These are phyloP conservation scores for Neolamprologus kungweensis DNA, from an alignment of 2,113 vertebrate species.

Conservation along the genomic window DNA sequence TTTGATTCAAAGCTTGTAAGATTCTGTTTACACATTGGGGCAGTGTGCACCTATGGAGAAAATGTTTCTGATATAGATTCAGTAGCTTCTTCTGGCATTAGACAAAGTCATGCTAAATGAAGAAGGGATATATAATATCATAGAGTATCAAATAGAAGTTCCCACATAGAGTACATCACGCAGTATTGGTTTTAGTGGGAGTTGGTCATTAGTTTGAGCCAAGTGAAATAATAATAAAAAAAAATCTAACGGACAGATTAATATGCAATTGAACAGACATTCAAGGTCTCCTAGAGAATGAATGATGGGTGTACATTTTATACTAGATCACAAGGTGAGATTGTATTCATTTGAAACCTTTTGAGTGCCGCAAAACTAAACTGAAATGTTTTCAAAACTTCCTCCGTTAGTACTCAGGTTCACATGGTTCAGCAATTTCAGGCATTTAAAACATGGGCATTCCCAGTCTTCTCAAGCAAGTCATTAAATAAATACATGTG, in stretches of 20 bases:
- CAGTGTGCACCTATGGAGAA: background rate
- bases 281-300: background rate
- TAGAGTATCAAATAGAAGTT: background rate
- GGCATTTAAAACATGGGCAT: background rate
- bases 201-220: background rate
- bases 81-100: background rate
- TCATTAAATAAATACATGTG: background rate
- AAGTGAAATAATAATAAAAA: background rate
- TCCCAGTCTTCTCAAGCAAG: background rate
- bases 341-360: background rate
- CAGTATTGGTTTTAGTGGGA: background rate
- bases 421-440: background rate
- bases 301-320: background rate
- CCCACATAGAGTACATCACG: background rate
- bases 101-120: background rate
- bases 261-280: background rate
- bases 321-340: background rate
- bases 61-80: background rate
- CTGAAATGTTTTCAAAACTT: background rate
- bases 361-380: background rate
- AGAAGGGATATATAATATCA: background rate
- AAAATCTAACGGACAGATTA: background rate
- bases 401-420: background rate
- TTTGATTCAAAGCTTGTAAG: slow-evolving; percentile 36
- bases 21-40: slow-evolving; percentile 9